Conservation (phyloP, 2,113 vertebrate genomes). For the Todiramphus saurophagus region DNA sequence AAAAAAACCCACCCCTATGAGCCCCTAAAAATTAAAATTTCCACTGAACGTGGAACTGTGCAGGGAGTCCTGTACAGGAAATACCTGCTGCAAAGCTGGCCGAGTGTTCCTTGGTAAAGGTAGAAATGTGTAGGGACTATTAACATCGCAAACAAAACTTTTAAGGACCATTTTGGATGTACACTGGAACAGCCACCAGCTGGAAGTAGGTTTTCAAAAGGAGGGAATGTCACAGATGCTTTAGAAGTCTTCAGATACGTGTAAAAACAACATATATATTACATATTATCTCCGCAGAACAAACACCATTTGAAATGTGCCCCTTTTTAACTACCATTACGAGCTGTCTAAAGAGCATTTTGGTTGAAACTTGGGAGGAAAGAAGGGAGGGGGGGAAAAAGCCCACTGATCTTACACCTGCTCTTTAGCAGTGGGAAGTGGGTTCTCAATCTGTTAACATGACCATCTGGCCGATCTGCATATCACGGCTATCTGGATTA, state of each 20-base stretch:
- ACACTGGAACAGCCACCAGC: neutral
- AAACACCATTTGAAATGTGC: slow-evolving; percentile 19
- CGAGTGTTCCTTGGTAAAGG: neutral
- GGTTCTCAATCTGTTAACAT: slow-evolving; percentile 81
- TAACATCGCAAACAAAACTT: neutral
- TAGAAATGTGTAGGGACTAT: neutral
- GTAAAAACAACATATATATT: neutral
- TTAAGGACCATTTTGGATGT: neutral
- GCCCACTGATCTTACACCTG: slow-evolving; percentile 78
- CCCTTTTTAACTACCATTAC: slow-evolving; percentile 35
- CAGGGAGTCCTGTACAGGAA: neutral
- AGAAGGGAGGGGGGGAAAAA: neutral
- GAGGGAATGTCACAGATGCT: neutral
- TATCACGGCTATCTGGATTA: slow-evolving; percentile 75
- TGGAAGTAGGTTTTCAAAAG: neutral
- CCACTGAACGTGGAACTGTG: neutral
- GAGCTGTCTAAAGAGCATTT: slow-evolving; percentile 55
- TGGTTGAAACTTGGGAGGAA: slow-evolving; percentile 49
- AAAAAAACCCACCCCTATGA: neutral
- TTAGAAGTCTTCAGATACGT: neutral
- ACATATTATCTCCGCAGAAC: neutral
- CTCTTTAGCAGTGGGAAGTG: slow-evolving; percentile 81
- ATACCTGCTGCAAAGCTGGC: neutral
- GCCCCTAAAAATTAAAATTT: neutral
- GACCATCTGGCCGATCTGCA: slow-evolving; percentile 83